These are phyloP conservation scores for Oceanites oceanicus DNA, from an alignment of 2,113 vertebrate species.

Conservation along the genomic window DNA sequence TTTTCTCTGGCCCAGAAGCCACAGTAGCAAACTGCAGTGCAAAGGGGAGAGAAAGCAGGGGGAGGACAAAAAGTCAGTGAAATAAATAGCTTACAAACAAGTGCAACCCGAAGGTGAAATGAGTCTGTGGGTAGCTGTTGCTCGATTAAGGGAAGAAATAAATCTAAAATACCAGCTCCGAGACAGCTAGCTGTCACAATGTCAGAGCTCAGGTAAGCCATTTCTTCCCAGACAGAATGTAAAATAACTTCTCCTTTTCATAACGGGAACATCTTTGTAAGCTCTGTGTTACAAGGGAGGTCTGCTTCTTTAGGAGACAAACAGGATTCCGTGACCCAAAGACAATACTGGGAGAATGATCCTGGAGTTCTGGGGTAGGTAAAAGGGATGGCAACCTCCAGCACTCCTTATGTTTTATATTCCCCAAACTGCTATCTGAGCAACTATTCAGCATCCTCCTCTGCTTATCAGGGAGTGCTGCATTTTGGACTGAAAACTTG, in stretches of 20 bases:
- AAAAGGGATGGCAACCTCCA: neutral
- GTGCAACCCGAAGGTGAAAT: conserved; percentile 32
- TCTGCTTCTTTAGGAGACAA: neutral
- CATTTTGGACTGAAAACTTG: neutral
- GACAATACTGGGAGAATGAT: neutral
- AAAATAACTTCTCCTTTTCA: conserved; percentile 12
- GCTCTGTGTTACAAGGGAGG: neutral
- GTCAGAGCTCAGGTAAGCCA: neutral
- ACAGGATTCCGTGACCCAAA: neutral
- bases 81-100: conserved; percentile 42
- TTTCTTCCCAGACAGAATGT: neutral
- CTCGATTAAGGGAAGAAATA: conserved; percentile 10
- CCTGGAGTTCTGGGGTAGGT: neutral
- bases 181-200: conserved; percentile 12
- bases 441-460: neutral
- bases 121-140: neutral
- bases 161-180: neutral
- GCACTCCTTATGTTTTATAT: neutral
- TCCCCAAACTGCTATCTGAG: neutral
- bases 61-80: conserved; percentile 7
- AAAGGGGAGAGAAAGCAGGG: neutral
- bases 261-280: neutral
- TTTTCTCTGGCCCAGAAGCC: neutral
- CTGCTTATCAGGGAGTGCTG: neutral
- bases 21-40: neutral